phyloP scores from a whole-genome alignment of 1,140 invertebrate species.

The Macrobrachium rosenbergii region DNA sequence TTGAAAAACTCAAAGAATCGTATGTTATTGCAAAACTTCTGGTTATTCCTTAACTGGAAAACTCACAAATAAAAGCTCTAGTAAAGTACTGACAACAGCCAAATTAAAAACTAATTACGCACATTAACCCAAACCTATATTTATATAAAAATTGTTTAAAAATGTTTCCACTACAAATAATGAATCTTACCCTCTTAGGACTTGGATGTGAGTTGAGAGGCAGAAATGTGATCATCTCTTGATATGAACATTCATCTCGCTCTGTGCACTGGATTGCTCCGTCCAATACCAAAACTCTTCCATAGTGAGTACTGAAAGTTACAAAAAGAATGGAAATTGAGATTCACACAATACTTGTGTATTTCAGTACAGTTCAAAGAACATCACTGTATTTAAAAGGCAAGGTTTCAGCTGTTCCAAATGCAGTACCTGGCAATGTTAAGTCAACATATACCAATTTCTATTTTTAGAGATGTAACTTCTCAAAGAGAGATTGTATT shows the following conservation, averaged over 20 bases:
- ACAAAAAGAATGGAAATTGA: background rate
- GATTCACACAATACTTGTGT: background rate
- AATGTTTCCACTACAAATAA: too few species aligned
- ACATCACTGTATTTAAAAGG: background rate
- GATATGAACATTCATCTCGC: conserved; percentile 96
- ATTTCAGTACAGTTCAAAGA: too few species aligned
- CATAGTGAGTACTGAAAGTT: conserved; percentile 83
- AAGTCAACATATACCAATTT: too few species aligned
- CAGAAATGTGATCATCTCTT: conserved; percentile 98
- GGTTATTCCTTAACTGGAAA: background rate
- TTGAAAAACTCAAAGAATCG: background rate
- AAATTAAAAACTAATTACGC: too few species aligned
- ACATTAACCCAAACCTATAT: background rate
- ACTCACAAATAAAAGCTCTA: background rate
- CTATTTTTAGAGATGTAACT: too few species aligned
- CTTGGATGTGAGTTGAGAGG: conserved; percentile 92
- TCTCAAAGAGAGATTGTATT: too few species aligned
- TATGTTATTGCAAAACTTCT: background rate
- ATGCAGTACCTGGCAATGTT: too few species aligned
- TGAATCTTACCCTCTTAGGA: conserved; percentile 83
- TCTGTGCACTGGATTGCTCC: conserved; percentile 98
- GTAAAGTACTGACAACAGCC: conserved; percentile 15
- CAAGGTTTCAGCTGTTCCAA: too few species aligned
- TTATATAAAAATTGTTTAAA: too few species aligned
- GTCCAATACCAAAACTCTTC: conserved; percentile 91